These are phyloP conservation scores for Drosophila azteca DNA, from an alignment of 1,140 invertebrate genomes.

Conservation along the genomic window DNA sequence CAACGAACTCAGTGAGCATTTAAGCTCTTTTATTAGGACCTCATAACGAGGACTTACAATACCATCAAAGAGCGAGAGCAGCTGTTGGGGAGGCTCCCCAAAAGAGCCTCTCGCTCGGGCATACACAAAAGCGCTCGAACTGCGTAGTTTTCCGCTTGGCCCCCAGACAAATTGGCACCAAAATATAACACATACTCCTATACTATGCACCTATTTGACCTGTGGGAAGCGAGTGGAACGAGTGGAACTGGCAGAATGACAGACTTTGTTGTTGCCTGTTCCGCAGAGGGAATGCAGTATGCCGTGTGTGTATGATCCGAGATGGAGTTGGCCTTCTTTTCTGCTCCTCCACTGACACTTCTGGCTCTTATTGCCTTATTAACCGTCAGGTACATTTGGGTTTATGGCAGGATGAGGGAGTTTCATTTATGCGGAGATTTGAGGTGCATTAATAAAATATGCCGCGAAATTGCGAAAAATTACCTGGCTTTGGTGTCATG, in stretches of 20 bases:
- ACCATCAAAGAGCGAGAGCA: conserved; percentile 16
- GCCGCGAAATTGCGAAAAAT: no score
- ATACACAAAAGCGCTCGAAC: no score
- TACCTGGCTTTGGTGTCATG: conserved; percentile 4
- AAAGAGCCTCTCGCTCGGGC: conserved; percentile 13
- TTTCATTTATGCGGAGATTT: conserved; percentile 53
- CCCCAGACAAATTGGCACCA: conserved; percentile 67
- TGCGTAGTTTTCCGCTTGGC: conserved; percentile 47
- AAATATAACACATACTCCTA: conserved; percentile 9
- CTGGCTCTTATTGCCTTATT: conserved; percentile 31
- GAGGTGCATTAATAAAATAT: conserved; percentile 66
- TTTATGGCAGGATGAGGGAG: conserved; percentile 34
- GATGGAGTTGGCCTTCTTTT: conserved; percentile 26
- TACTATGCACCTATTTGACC: conserved; percentile 41
- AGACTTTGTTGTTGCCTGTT: conserved; percentile 36
- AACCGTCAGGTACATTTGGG: background rate
- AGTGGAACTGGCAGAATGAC: conserved; percentile 61
- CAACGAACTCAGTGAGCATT: conserved; percentile 34
- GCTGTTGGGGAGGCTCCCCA: conserved; percentile 12
- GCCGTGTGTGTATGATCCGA: no score
- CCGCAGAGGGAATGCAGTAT: background rate
- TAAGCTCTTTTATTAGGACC: conserved; percentile 14
- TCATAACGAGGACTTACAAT: conserved; percentile 5
- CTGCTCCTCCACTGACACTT: conserved; percentile 11
- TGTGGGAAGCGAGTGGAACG: conserved; percentile 17